phyloP scores from a whole-genome alignment of 2,888 invertebrate species.

The Ormia ochracea region DNA sequence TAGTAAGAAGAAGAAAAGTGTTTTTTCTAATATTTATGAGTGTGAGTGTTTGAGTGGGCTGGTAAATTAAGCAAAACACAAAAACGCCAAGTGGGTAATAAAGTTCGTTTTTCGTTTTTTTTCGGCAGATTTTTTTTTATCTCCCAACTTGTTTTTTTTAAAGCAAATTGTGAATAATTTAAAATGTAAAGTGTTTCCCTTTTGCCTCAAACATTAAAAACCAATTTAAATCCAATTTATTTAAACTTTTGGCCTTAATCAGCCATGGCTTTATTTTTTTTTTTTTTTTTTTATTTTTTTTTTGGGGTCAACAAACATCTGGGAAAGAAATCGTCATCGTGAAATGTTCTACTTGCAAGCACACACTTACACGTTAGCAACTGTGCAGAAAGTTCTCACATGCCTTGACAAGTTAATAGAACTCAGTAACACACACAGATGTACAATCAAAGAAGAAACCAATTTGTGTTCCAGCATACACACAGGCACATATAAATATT shows the following conservation, averaged over 20 bases:
- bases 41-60: no score
- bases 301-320: slow-evolving; percentile 78
- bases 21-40: no score
- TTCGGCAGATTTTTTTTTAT: neutral
- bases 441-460: no score
- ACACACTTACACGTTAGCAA: neutral
- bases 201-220: neutral
- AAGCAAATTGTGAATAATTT: neutral
- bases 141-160: neutral
- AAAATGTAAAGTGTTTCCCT: neutral
- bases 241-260: slow-evolving; percentile 71
- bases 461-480: no score
- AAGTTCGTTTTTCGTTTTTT: no score
- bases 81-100: no score
- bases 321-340: slow-evolving; percentile 63
- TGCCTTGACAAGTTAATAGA: slow-evolving; percentile 1
- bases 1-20: neutral
- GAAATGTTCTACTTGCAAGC: neutral
- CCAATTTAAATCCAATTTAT: neutral
- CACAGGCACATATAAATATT: no score
- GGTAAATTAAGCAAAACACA: no score
- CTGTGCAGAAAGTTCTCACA: slow-evolving; percentile 14
- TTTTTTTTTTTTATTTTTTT: no score
- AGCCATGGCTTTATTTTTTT: slow-evolving; percentile 74
- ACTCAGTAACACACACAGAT: slow-evolving; percentile 1